Evolutionary conservation across 1,140 invertebrate species (phyloP), one percentile per base, ranked within the genome.

Genomic region (Acromyrmex echinatior): DNA sequence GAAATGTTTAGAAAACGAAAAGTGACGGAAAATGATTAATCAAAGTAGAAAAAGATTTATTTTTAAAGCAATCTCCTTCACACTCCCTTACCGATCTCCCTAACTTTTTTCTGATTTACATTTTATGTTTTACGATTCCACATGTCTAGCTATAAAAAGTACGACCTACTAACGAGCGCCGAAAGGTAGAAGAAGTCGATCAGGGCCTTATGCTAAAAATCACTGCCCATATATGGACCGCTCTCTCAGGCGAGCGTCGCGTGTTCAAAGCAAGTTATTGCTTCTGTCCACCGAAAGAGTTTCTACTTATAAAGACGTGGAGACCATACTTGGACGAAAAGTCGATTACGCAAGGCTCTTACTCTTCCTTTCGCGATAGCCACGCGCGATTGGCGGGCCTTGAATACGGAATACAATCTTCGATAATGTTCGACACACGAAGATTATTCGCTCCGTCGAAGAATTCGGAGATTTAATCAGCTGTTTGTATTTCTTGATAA

Each of bases 171-270:
- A 86, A 86, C n/a, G 12, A 39, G 10, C 21, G 2, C 21, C 12
- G 2, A 71, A 86, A 79, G 74, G 39, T 70, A 80, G 39, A 68
- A 68, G 63, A 80, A 79, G 56, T 71, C 77, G 12, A 87, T 91
- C 92, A 90, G 86, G 90, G 87, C 92, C 91, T 74, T 92, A 87
- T 91, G 86, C 92, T 93, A 91, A 92, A 93, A 95, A 93, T 93
- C 76, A 68, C 87, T 80, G 70, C 85, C 94, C 93, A 88, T 95
- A 94, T 94, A 94, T 93, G 93, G 94, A 21, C 39, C n/a, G 56
- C 14, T 73, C 70, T 76, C 68, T 71, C 56, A 79, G 28, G n/a
- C 25, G 71, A 79, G 14, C 31, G 25, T n/a, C 56, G 49, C 9
- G 21, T 60, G 28, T 18, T 62, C 39, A n/a, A 51, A 73, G 66